These are phyloP conservation scores for Lissocephala sabroskyi DNA, from an alignment of 2,888 invertebrate genomes.

Conservation along the genomic window DNA sequence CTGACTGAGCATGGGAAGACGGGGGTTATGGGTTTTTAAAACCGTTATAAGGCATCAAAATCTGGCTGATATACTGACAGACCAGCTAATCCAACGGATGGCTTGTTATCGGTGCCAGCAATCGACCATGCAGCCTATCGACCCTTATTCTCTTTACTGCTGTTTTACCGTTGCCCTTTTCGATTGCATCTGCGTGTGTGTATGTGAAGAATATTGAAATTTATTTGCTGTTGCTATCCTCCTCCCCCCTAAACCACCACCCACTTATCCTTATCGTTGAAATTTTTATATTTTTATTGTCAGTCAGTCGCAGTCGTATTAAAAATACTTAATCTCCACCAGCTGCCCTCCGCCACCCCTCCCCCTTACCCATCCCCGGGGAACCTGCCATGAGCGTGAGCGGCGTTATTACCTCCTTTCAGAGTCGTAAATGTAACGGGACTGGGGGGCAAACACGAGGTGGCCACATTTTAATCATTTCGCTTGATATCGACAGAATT, in stretches of 20 bases:
- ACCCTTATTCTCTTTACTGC: neutral
- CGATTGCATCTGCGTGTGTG: neutral
- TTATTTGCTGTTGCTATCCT: slow-evolving; percentile 33
- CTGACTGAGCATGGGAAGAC: too few species aligned
- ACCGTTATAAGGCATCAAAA: too few species aligned
- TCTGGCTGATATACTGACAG: too few species aligned
- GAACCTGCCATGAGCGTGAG: too few species aligned
- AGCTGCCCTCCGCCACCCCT: slow-evolving; percentile 15
- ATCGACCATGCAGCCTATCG: neutral
- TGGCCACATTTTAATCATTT: slow-evolving; percentile 43
- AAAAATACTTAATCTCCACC: slow-evolving; percentile 65
- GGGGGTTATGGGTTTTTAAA: too few species aligned
- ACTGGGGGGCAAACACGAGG: neutral
- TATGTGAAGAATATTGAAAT: slow-evolving; percentile 39
- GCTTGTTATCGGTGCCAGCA: too few species aligned
- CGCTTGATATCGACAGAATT: slow-evolving; percentile 59
- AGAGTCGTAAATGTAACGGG: neutral
- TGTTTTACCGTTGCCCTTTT: neutral
- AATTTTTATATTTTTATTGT: slow-evolving; percentile 56
- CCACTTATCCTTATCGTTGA: slow-evolving; percentile 66
- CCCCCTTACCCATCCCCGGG: neutral
- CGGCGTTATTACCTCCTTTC: too few species aligned
- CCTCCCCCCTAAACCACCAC: too few species aligned
- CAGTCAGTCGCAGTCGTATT: slow-evolving; percentile 53
- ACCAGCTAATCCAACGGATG: too few species aligned